Percentiles rank a stretch among this genome's conserved stretches.
These are phyloP conservation scores for Platyscapa corneri DNA, from an alignment of 1,140 invertebrate genomes.

Conservation along the genomic window DNA sequence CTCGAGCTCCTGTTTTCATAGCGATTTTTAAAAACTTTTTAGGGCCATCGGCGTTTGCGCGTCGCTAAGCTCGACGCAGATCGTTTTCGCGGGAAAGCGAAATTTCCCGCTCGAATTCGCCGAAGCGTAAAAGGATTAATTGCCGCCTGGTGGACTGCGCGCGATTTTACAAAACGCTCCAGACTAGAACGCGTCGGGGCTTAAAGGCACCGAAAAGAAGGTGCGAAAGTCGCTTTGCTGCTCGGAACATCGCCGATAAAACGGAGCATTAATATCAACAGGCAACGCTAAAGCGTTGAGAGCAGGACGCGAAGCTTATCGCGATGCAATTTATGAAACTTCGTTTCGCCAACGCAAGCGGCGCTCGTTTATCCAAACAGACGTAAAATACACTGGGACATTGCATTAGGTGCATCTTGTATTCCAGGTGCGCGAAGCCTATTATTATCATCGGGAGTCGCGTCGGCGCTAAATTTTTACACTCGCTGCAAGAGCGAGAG, in stretches of 20 bases:
- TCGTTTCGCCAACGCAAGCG: slow-evolving; percentile 6
- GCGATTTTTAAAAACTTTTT: too few species aligned
- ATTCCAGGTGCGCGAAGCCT: neutral
- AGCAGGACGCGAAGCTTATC: neutral
- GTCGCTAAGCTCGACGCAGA: too few species aligned
- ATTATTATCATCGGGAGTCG: neutral
- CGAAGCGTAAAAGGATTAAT: too few species aligned
- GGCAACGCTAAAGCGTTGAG: neutral
- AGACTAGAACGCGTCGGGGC: neutral
- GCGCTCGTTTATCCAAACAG: neutral
- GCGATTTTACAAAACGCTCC: neutral
- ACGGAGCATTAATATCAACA: neutral
- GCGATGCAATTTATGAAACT: slow-evolving; percentile 1
- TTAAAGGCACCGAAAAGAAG: neutral
- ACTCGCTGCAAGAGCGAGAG: too few species aligned
- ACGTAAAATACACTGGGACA: neutral
- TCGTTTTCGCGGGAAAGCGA: too few species aligned
- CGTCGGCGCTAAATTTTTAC: neutral
- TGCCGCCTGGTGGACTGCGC: too few species aligned
- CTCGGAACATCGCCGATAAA: too few species aligned
- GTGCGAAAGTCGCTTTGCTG: too few species aligned
- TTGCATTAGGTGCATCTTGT: neutral
- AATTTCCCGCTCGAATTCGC: too few species aligned
- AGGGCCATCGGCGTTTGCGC: too few species aligned
- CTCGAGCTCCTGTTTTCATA: too few species aligned